Evolutionary conservation across 2,888 invertebrate species (phyloP).

Genomic region (Fabriciana adippe): DNA sequence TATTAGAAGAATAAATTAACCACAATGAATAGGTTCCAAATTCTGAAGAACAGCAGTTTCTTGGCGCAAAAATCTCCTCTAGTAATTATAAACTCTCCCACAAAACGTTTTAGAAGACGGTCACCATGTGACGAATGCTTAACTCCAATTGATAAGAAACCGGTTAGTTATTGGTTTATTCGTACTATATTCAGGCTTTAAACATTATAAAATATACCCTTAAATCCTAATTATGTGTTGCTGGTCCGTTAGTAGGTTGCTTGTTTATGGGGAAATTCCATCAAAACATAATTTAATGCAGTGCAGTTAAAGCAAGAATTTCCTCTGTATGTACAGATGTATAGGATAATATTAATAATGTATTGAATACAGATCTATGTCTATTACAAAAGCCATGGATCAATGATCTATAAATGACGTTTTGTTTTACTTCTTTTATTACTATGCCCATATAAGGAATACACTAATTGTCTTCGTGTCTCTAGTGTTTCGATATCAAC

Average conservation of each 20-base stretch:
- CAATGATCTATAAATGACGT: no score
- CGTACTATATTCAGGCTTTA: no score
- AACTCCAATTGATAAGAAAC: conserved; percentile 48
- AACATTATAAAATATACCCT: neutral
- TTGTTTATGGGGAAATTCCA: no score
- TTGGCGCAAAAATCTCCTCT: conserved; percentile 21
- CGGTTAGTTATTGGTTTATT: conserved; percentile 45
- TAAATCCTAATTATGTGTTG: neutral
- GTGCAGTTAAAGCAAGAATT: no score
- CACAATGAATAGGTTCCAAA: conserved; percentile 41
- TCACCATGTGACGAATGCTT: conserved; percentile 52
- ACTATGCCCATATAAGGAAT: neutral
- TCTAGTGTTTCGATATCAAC: conserved; percentile 63
- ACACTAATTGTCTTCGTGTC: neutral
- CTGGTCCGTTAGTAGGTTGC: no score
- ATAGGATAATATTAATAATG: no score
- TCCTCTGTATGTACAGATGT: no score
- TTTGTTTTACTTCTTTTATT: no score
- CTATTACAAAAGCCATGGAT: no score
- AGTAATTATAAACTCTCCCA: conserved; percentile 32
- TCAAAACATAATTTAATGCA: no score
- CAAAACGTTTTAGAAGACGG: conserved; percentile 47
- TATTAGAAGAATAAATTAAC: neutral
- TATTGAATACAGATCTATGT: no score
- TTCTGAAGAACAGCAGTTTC: conserved; percentile 27